Evolutionary conservation across 2,797 vertebrate species (phyloP), one percentile per base, ranked within the genome.

Genomic region (Enteromius treurensis): DNA sequence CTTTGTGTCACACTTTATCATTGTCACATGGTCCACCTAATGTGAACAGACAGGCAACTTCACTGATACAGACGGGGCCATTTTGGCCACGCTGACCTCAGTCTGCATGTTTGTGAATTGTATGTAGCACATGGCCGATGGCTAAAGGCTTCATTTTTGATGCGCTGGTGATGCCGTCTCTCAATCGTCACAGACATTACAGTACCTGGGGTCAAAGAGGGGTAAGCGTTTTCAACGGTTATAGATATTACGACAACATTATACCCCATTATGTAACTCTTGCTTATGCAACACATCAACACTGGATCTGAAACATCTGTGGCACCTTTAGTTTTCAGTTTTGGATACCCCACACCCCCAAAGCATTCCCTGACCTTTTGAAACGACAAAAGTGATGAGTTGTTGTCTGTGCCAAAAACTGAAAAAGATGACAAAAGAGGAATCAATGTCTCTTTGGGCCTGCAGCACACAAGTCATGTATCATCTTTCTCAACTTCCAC

Each of bases 41-140:
- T 92, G 70, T 71, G 88, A 94, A 89, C 87, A 90, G 93, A 92
- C 93, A 92, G 88, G 89, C 89, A 86, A 90, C 84, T 92, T 88
- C 88, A 84, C 87, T 86, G 87, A 92, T 90, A 91, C 90, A 86
- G 84, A 85, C 83, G 84, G 85, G 88, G 87, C 87, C 86, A 81
- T 89, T 87, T 86, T 82, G 74, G 82, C 79, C 74, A 5, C 21
- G 13, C 73, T 49, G 49, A 73, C 80, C 86, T 77, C 55, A 70
- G 83, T 70, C 74, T 79, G 82, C 42, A 79, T 88, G 60, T 79
- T 53, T 68, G 83, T 86, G 82, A 84, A 75, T 80, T 88, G 87
- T 87, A 88, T 86, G 88, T 83, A 88, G 78, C 80, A 76, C 77
- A 83, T 82, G 68, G 80, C 84, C 64, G 40, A 67, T 83, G 71